Evolutionary conservation across 1,140 invertebrate species (phyloP).

Genomic region (Dreissena rostriformis): DNA sequence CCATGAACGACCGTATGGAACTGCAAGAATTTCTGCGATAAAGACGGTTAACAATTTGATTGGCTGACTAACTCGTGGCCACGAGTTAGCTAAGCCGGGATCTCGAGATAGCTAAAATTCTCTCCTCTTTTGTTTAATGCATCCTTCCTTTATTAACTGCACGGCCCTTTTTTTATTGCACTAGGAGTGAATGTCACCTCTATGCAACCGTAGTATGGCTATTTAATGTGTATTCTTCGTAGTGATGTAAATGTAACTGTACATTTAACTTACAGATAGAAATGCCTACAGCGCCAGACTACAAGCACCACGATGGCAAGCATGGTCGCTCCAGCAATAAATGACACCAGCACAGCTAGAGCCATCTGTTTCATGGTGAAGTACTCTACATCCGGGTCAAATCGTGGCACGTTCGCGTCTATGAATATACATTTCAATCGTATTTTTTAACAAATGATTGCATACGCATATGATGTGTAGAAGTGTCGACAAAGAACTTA

Average conservation of each 20-base stretch:
- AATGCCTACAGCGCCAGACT: slow-evolving; percentile 36
- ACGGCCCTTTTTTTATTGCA: neutral
- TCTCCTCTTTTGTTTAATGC: neutral
- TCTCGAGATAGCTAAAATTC: neutral
- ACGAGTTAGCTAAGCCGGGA: too few relatives aligned
- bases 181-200: neutral
- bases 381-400: slow-evolving; percentile 31
- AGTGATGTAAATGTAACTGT: neutral
- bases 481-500: too few relatives aligned
- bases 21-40: too few relatives aligned
- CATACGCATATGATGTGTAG: too few relatives aligned
- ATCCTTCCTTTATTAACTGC: neutral
- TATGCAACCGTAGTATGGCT: neutral
- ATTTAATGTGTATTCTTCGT: neutral
- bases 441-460: neutral
- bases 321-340: slow-evolving; percentile 21
- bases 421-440: neutral
- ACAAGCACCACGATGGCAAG: slow-evolving; percentile 18
- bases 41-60: too few relatives aligned
- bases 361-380: slow-evolving; percentile 47
- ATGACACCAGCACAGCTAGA: slow-evolving; percentile 29
- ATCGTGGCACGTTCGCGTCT: neutral
- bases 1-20: too few relatives aligned
- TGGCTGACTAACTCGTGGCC: too few relatives aligned
- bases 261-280: slow-evolving; percentile 16